phyloP scores from a whole-genome alignment of 1,140 invertebrate species.

The Leptonema lineaticorne region DNA sequence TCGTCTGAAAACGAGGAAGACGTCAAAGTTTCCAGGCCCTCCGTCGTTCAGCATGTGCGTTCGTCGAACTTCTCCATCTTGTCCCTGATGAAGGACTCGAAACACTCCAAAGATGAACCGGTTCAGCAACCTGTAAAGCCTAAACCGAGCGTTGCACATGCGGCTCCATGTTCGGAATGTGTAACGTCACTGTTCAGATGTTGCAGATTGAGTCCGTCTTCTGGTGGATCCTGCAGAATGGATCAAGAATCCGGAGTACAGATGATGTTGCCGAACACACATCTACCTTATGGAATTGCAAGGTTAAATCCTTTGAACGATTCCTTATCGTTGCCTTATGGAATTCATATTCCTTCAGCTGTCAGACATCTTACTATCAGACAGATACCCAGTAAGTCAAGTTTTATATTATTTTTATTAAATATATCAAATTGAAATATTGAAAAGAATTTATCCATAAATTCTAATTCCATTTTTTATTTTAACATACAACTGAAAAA shows the following conservation, averaged over 20 bases:
- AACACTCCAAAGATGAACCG: conserved; percentile 19
- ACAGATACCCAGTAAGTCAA: conserved; percentile 35
- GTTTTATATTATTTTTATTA: too few relatives aligned
- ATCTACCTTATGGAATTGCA: conserved; percentile 26
- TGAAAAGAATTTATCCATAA: too few relatives aligned
- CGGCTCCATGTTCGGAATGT: conserved; percentile 51
- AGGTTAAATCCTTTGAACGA: conserved; percentile 19
- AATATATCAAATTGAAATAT: too few relatives aligned
- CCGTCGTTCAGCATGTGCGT: not conserved
- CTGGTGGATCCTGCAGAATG: not conserved
- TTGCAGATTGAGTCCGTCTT: conserved; percentile 44
- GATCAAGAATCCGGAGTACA: conserved; percentile 22
- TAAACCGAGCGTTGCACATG: conserved; percentile 39
- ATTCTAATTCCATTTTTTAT: too few relatives aligned
- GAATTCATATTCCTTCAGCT: conserved; percentile 34
- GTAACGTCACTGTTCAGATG: conserved; percentile 51
- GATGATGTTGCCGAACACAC: not conserved
- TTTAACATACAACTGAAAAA: too few relatives aligned
- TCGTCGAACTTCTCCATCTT: conserved; percentile 37
- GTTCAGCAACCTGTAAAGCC: conserved; percentile 12
- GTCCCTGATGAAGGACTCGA: conserved; percentile 36
- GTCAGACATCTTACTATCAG: conserved; percentile 38
- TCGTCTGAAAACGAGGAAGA: conserved; percentile 35
- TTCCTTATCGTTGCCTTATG: conserved; percentile 24
- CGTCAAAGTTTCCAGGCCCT: conserved; percentile 23